Base-by-base conservation (phyloP, 2,797 vertebrate species). In the Craterocephalus amniculus region DNA sequence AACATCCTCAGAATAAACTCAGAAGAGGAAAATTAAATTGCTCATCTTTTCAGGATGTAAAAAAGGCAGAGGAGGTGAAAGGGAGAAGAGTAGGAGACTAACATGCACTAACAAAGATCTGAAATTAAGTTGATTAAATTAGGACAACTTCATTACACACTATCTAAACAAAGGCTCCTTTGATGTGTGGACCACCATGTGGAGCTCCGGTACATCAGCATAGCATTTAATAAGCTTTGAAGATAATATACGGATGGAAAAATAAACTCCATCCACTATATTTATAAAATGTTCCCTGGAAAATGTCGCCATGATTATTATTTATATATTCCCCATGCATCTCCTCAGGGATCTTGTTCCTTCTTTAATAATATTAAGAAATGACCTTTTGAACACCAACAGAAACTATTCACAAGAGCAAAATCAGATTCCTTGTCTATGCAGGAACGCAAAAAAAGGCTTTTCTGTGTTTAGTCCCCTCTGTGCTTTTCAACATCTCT, bases 401-500 rank as follows among this genome's bases (percentile, higher is more conserved):
- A 67, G 74, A 59, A 69, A 63, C 71, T 35, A 72, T 43, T 49
- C 35, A 62, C 20, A 54, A 61, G 51, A 81, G 62, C 48, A 40
- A 67, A 67, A 80, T 58, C 67, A 79, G 83, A 77, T 35, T 20
- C 59, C 24, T 77, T 34, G 58, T 77, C 48, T 69, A 89, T 86
- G 89, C 81, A 85, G 83, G 74, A 82, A 91, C 88, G 84, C 81
- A 91, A 86, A 90, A 69, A 63, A 86, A 65, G 70, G 67, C 64
- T 78, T 80, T 87, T 86, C 84, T 79, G 69, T 76, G 79, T 86
- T 85, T 83, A 61, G 52, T 29, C 51, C 24, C 29, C 22, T 55
- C 49, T 26, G 79, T 86, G 80, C 81, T 87, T 86, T 88, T 90
- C 79, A 88, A 74, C 90, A 83, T 83, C 79, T 88, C 83, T 91